Evolutionary conservation across 2,113 vertebrate species (phyloP).

Genomic region (Ageneiosus marmoratus): DNA sequence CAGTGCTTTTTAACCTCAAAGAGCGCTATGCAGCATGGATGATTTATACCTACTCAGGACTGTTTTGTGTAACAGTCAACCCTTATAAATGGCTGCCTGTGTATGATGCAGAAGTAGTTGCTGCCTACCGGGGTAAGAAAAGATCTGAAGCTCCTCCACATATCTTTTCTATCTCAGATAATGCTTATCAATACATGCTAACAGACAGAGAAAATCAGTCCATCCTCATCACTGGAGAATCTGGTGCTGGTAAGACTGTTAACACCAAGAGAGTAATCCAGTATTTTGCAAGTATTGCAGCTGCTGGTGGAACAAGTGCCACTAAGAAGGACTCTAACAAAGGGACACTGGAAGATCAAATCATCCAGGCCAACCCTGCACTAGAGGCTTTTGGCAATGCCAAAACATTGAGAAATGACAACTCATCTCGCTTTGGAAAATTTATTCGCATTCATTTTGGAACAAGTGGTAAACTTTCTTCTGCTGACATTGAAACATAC

Average conservation of each 20-base stretch:
- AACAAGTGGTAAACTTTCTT: conserved; percentile 86
- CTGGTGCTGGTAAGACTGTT: conserved; percentile 83
- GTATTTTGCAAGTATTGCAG: conserved; percentile 83
- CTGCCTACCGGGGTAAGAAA: conserved; percentile 77
- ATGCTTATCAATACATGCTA: conserved; percentile 80
- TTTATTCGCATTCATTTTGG: conserved; percentile 94
- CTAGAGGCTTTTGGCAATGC: conserved; percentile 89
- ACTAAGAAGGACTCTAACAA: conserved; percentile 81
- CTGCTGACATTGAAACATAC: conserved; percentile 90
- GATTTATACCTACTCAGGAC: conserved; percentile 77
- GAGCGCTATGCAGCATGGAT: conserved; percentile 82
- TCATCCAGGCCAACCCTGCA: conserved; percentile 84
- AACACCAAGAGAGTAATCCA: conserved; percentile 87
- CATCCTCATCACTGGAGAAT: conserved; percentile 77
- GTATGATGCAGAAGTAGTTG: conserved; percentile 73
- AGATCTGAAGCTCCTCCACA: conserved; percentile 75
- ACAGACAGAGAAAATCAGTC: conserved; percentile 61
- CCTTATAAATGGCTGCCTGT: conserved; percentile 79
- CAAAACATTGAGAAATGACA: conserved; percentile 88
- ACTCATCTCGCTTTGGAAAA: conserved; percentile 89
- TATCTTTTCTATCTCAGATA: conserved; percentile 80
- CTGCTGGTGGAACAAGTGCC: conserved; percentile 61
- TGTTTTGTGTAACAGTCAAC: conserved; percentile 76
- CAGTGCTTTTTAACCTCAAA: conserved; percentile 82
- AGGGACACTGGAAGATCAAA: conserved; percentile 85